phyloP scores from a whole-genome alignment of 2,113 vertebrate genomes.

The Vanacampus margaritifer region DNA sequence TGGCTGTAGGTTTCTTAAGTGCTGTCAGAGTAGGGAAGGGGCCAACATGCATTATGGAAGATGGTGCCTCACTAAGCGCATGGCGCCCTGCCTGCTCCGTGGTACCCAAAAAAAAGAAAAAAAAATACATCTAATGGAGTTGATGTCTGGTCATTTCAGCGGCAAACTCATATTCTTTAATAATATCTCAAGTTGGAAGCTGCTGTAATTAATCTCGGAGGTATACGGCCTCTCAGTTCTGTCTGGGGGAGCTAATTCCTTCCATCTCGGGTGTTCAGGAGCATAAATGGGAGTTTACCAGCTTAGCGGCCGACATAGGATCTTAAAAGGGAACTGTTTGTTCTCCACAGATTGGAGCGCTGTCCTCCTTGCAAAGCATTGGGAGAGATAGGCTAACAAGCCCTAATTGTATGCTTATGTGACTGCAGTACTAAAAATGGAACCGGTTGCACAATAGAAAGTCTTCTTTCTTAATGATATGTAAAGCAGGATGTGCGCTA shows the following conservation, averaged over 20 bases:
- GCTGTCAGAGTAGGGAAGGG: conserved; percentile 69
- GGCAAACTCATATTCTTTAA: conserved; percentile 57
- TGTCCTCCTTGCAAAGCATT: conserved; percentile 46
- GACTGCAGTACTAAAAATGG: conserved; percentile 56
- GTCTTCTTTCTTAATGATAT: conserved; percentile 47
- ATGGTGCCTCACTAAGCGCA: conserved; percentile 57
- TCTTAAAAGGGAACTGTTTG: conserved; percentile 64
- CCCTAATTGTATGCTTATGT: conserved; percentile 55
- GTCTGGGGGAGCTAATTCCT: conserved; percentile 66
- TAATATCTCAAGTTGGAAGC: conserved; percentile 69
- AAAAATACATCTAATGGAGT: conserved; percentile 57
- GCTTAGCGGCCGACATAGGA: conserved; percentile 66
- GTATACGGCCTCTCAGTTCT: conserved; percentile 58
- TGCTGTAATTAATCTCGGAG: conserved; percentile 72
- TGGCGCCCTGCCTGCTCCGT: conserved; percentile 41
- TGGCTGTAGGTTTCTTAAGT: conserved; percentile 72
- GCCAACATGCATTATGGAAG: conserved; percentile 72
- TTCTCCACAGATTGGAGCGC: conserved; percentile 70
- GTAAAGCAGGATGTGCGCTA: conserved; percentile 50
- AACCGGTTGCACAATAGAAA: conserved; percentile 34
- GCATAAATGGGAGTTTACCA: conserved; percentile 71
- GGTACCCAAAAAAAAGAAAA: conserved; percentile 32
- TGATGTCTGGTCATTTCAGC: conserved; percentile 62
- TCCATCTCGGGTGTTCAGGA: conserved; percentile 62
- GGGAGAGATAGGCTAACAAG: conserved; percentile 57